Percentiles rank a stretch among this genome's conserved stretches.
phyloP scores from a whole-genome alignment of 2,888 invertebrate species.

The Lysandra coridon region DNA sequence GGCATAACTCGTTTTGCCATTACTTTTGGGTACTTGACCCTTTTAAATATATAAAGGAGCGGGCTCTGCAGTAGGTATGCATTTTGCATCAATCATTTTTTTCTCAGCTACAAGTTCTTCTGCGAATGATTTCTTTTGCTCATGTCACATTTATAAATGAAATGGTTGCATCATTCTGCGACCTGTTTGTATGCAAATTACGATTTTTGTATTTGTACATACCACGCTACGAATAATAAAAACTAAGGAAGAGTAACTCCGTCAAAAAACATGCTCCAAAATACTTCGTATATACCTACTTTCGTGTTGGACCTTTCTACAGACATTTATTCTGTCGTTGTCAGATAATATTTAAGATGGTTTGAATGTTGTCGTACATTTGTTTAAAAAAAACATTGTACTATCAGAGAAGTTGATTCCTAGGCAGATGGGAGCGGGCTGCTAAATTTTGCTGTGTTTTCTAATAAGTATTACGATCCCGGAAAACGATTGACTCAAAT shows the following conservation, averaged over 20 bases:
- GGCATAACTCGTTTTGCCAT: neutral
- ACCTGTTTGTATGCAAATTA: slow-evolving; percentile 1
- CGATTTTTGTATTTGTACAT: neutral
- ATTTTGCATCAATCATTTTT: slow-evolving; percentile 7
- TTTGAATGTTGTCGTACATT: neutral
- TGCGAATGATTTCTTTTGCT: neutral
- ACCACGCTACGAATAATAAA: too few species aligned
- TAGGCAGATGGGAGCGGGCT: too few species aligned
- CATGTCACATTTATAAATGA: neutral
- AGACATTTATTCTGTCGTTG: neutral
- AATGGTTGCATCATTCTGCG: slow-evolving; percentile 1
- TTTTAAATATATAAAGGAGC: neutral
- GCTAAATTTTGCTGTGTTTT: too few species aligned
- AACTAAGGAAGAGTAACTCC: too few species aligned
- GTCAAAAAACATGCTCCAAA: too few species aligned
- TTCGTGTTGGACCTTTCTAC: neutral
- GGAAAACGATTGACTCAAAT: too few species aligned
- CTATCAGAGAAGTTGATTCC: too few species aligned
- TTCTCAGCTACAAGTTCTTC: neutral
- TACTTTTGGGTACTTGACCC: slow-evolving; percentile 10
- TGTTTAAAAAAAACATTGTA: too few species aligned
- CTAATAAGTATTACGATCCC: too few species aligned
- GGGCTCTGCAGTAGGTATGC: neutral
- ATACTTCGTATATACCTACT: neutral
- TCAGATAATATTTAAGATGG: neutral